A percentile compares a stretch with the other conserved stretches of the same genome.
phyloP scores from a whole-genome alignment of 2,797 vertebrate species.

The Smutsia temminckii region DNA sequence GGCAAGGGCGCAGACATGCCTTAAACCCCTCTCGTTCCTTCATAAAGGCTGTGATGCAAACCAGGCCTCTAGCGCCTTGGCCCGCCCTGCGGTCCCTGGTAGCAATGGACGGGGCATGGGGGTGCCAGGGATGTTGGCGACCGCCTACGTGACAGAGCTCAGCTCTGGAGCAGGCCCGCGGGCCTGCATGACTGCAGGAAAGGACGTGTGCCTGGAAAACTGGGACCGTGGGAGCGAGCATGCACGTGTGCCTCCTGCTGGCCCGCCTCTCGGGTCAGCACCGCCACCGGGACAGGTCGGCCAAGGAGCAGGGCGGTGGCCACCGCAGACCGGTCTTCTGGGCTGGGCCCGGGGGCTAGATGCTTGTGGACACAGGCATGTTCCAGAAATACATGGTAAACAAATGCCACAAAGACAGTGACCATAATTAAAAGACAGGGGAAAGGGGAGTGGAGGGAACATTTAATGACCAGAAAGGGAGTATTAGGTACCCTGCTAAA shows the following conservation, averaged over 20 bases:
- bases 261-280: slow-evolving; percentile 62
- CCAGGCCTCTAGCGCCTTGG: slow-evolving; percentile 66
- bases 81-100: slow-evolving; percentile 69
- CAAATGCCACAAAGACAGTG: slow-evolving; percentile 32
- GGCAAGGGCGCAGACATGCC: neutral
- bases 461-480: slow-evolving; percentile 44
- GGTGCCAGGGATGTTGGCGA: neutral
- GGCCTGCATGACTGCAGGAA: slow-evolving; percentile 60
- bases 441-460: neutral
- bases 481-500: slow-evolving; percentile 57
- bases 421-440: slow-evolving; percentile 34
- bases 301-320: slow-evolving; percentile 74
- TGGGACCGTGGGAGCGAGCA: slow-evolving; percentile 58
- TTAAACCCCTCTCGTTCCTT: slow-evolving; percentile 46
- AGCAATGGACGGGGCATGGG: neutral
- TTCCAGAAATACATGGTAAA: slow-evolving; percentile 64
- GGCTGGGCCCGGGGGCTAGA: slow-evolving; percentile 46
- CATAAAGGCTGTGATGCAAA: slow-evolving; percentile 54
- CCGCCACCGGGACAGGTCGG: slow-evolving; percentile 58
- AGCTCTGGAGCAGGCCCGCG: slow-evolving; percentile 65
- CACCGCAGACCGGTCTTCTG: slow-evolving; percentile 74
- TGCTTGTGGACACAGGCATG: neutral
- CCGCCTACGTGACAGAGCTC: slow-evolving; percentile 69
- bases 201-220: slow-evolving; percentile 47
- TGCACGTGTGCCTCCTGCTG: slow-evolving; percentile 32